These are phyloP conservation scores for Neoitamus cyanurus DNA, from an alignment of 2,888 invertebrate species.

Conservation along the genomic window DNA sequence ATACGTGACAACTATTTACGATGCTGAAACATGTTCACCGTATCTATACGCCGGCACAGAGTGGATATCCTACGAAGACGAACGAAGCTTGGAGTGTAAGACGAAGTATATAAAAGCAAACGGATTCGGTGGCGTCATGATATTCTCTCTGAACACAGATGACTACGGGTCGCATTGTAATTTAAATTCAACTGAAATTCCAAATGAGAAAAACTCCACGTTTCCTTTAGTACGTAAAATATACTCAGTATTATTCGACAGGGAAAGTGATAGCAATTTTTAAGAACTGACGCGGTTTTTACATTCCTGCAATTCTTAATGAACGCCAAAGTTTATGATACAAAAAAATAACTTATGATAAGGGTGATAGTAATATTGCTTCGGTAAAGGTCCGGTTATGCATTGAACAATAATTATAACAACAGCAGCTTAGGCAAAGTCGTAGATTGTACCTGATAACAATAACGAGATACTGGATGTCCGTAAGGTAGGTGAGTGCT, in stretches of 20 bases:
- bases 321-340: slow-evolving; percentile 27
- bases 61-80: slow-evolving; percentile 87
- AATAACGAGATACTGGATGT: not conserved
- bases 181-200: slow-evolving; percentile 41
- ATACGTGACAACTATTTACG: slow-evolving; percentile 70
- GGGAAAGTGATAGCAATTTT: slow-evolving; percentile 24
- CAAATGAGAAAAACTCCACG: slow-evolving; percentile 51
- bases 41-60: slow-evolving; percentile 77
- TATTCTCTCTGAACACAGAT: slow-evolving; percentile 84
- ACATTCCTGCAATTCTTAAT: slow-evolving; percentile 15
- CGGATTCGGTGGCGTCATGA: slow-evolving; percentile 83
- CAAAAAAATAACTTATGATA: slow-evolving; percentile 17
- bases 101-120: slow-evolving; percentile 73
- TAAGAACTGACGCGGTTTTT: not conserved
- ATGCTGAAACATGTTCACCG: slow-evolving; percentile 78
- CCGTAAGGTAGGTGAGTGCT: not conserved
- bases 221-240: slow-evolving; percentile 60
- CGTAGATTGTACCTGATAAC: slow-evolving; percentile 35
- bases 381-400: not conserved
- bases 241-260: slow-evolving; percentile 54
- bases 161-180: slow-evolving; percentile 75
- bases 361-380: slow-evolving; percentile 24
- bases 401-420: slow-evolving; percentile 7
- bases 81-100: slow-evolving; percentile 76
- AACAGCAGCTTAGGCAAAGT: slow-evolving; percentile 11